Conservation (phyloP, 53 echinoderm and acorn worm species). For the Patiria pectinifera region DNA sequence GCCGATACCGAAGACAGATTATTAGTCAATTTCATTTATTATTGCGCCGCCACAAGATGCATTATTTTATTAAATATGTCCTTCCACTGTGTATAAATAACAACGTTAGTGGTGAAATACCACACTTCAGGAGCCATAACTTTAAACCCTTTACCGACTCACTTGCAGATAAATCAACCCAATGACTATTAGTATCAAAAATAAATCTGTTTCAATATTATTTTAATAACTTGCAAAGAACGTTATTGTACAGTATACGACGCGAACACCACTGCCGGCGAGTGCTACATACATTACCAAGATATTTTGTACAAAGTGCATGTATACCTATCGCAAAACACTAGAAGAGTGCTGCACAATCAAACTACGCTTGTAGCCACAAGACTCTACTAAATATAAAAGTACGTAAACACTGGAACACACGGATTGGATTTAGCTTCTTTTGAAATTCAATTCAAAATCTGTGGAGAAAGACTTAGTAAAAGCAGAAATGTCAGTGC, state of each 20-base stretch:
- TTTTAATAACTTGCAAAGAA: neutral
- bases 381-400: too few relatives aligned
- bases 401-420: too few relatives aligned
- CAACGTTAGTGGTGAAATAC: neutral
- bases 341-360: too few relatives aligned
- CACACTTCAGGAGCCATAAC: neutral
- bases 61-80: neutral
- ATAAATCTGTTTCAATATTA: conserved; percentile 2
- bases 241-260: neutral
- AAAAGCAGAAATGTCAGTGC: neutral
- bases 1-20: neutral
- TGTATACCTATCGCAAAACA: too few relatives aligned
- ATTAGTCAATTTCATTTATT: neutral
- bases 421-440: too few relatives aligned
- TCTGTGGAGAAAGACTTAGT: neutral
- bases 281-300: neutral
- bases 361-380: too few relatives aligned
- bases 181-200: neutral
- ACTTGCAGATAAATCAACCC: neutral
- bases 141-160: neutral
- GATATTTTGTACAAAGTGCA: too few relatives aligned
- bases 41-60: neutral
- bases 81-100: neutral
- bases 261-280: neutral
- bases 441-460: too few relatives aligned